Percentiles rank a stretch among this genome's conserved stretches.
phyloP scores from a whole-genome alignment of 2,113 vertebrate species.

The Apteryx owenii region DNA sequence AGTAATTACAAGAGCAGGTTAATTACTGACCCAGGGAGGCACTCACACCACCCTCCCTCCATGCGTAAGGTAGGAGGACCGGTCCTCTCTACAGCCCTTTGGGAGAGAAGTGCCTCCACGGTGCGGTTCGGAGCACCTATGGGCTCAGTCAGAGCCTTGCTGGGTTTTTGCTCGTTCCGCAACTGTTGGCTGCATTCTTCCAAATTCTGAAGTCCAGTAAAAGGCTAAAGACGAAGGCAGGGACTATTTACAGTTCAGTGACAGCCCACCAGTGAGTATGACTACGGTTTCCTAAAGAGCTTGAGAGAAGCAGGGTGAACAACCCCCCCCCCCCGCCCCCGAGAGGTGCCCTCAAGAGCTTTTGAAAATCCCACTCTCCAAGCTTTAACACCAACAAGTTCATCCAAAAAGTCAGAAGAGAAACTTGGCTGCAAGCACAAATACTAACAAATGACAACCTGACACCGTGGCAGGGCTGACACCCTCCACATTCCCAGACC shows the following conservation, averaged over 20 bases:
- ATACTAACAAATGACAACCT: not conserved
- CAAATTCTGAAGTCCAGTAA: not conserved
- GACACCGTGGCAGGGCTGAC: not conserved
- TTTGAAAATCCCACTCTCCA: not conserved
- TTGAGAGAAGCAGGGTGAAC: not conserved
- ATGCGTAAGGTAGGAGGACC: not conserved
- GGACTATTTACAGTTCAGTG: not conserved
- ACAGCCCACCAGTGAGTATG: not conserved
- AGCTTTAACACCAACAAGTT: not conserved
- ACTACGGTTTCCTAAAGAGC: not conserved
- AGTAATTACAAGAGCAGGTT: not conserved
- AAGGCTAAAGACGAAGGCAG: not conserved
- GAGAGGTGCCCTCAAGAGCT: not conserved
- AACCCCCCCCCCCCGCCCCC: not conserved
- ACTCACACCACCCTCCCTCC: not conserved
- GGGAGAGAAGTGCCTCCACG: not conserved
- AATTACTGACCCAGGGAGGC: not conserved
- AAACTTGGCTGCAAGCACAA: not conserved
- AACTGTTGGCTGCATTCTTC: not conserved
- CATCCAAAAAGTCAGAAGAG: not conserved
- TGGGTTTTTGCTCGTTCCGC: not conserved
- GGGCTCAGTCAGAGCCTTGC: not conserved
- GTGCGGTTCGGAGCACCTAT: not conserved
- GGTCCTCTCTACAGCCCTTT: not conserved
- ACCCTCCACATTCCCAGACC: not conserved